phyloP scores from a whole-genome alignment of 92 coral and sea anemone genomes.

The Bergia sp. region DNA sequence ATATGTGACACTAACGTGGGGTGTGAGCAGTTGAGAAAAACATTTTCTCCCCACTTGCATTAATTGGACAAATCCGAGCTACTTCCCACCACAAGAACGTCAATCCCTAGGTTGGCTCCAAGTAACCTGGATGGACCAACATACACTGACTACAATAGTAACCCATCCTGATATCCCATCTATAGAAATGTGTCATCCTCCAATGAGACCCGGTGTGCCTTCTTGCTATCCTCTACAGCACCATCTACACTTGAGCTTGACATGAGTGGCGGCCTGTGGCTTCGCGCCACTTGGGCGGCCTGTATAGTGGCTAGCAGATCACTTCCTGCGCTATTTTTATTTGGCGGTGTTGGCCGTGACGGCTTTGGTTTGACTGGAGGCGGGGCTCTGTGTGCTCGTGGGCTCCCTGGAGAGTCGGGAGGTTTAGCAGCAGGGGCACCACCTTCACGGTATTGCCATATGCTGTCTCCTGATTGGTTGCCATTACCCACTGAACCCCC shows the following conservation, averaged over 20 bases:
- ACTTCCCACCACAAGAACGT: background rate
- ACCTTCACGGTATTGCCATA: conserved; percentile 69
- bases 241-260: conserved; percentile 48
- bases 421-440: conserved; percentile 42
- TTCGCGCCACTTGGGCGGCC: conserved; percentile 84
- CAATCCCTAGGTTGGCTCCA: background rate
- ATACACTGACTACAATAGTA: background rate
- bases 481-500: conserved; percentile 36
- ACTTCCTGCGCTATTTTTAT: conserved; percentile 61
- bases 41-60: background rate
- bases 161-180: background rate
- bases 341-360: conserved; percentile 70
- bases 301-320: conserved; percentile 79
- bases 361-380: conserved; percentile 95
- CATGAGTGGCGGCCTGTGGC: conserved; percentile 58
- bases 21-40: background rate
- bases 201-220: conserved; percentile 56
- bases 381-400: conserved; percentile 69
- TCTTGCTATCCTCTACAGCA: conserved; percentile 48
- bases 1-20: background rate
- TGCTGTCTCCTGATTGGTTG: conserved; percentile 54
- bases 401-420: conserved; percentile 65
- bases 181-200: conserved; percentile 70
- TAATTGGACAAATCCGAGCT: too few relatives aligned
- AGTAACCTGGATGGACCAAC: background rate